These are phyloP conservation scores for Metallyticus violacea DNA, from an alignment of 2,888 invertebrate genomes.

Conservation along the genomic window DNA sequence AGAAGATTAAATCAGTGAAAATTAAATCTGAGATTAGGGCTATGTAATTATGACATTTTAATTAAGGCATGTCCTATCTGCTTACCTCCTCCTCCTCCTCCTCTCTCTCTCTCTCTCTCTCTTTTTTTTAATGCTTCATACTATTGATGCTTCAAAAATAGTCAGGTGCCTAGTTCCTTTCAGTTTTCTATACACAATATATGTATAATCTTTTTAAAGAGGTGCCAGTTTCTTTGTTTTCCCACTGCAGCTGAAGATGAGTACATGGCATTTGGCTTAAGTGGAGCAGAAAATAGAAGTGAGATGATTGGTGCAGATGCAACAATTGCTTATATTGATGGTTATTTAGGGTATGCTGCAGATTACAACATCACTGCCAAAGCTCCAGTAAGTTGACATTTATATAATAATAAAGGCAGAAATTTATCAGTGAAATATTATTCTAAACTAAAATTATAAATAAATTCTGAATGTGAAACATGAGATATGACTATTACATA, in stretches of 20 bases:
- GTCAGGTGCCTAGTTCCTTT: too few relatives aligned
- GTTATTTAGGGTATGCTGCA: constrained; percentile 66
- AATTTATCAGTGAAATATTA: background rate
- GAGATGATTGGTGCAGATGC: constrained; percentile 86
- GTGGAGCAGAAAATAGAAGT: constrained; percentile 66
- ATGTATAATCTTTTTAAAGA: too few relatives aligned
- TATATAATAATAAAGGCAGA: background rate
- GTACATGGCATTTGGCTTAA: constrained; percentile 87
- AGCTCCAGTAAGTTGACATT: constrained; percentile 61
- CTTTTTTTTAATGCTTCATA: too few relatives aligned
- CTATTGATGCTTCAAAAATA: too few relatives aligned
- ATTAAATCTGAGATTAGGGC: too few relatives aligned
- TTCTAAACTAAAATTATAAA: background rate
- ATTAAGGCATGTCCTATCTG: too few relatives aligned
- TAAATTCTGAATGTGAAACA: background rate
- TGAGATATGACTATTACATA: background rate
- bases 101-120: too few relatives aligned
- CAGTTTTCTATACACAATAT: too few relatives aligned
- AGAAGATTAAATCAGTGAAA: too few relatives aligned
- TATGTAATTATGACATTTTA: too few relatives aligned
- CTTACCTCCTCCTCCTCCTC: too few relatives aligned
- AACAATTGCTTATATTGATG: constrained; percentile 72
- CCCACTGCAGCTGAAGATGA: constrained; percentile 55
- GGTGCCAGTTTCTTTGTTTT: background rate
- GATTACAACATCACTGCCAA: constrained; percentile 85